A percentile compares a stretch with the other conserved stretches of the same genome.
These are phyloP conservation scores for Gibbula magus DNA, from an alignment of 2,888 invertebrate genomes.

Conservation along the genomic window DNA sequence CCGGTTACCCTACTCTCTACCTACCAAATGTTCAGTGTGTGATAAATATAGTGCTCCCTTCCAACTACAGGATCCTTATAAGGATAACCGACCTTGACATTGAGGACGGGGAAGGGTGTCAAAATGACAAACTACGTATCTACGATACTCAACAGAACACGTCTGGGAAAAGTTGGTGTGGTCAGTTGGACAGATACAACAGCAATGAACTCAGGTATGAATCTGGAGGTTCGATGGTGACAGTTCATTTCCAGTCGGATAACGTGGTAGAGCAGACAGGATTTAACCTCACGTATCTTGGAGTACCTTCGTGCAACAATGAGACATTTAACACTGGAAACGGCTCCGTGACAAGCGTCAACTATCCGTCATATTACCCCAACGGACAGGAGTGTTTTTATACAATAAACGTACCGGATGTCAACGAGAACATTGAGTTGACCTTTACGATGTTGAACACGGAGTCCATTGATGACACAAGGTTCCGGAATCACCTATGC, in stretches of 20 bases:
- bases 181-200: neutral
- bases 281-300: slow-evolving; percentile 40
- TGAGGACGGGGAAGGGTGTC: slow-evolving; percentile 8
- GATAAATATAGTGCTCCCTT: slow-evolving; percentile 31
- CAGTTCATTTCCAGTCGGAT: slow-evolving; percentile 36
- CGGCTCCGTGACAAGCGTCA: slow-evolving; percentile 79
- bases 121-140: slow-evolving; percentile 16
- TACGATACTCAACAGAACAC: slow-evolving; percentile 17
- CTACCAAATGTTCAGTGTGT: slow-evolving; percentile 34
- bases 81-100: slow-evolving; percentile 35
- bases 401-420: slow-evolving; percentile 35
- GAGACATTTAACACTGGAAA: slow-evolving; percentile 43
- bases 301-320: slow-evolving; percentile 44
- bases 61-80: slow-evolving; percentile 33
- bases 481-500: slow-evolving; percentile 43
- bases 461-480: slow-evolving; percentile 41
- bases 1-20: slow-evolving; percentile 30
- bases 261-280: slow-evolving; percentile 35
- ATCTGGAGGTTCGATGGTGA: slow-evolving; percentile 33
- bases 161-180: slow-evolving; percentile 3
- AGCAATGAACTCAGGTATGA: slow-evolving; percentile 22
- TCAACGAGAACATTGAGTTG: slow-evolving; percentile 41
- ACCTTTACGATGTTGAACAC: slow-evolving; percentile 50
- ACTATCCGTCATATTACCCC: slow-evolving; percentile 77
- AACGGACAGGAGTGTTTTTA: slow-evolving; percentile 48